Evolutionary conservation across 2,113 vertebrate genomes (phyloP), one percentile per base, ranked within the genome.

Genomic region (Capreolus pygargus): DNA sequence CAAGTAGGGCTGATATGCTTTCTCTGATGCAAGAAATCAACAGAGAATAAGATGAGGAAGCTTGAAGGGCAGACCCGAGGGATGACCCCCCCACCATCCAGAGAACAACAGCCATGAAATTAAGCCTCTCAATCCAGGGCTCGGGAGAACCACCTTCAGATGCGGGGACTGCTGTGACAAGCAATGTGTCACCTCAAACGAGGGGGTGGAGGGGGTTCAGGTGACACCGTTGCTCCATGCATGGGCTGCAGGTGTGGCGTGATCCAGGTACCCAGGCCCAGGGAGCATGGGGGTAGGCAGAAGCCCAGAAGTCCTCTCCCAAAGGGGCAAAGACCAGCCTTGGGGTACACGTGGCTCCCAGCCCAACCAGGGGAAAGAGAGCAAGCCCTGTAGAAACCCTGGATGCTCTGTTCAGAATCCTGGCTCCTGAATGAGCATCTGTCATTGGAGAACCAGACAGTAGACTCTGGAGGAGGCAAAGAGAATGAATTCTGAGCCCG

Each of bases 121-220:
- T 2, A 11, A 7, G 25, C 7, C 19, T 47, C 82, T 11, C 7
- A 45, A 10, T 27, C 23, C 6, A 2, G 23, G 17, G 50, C 13
- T 0, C 5, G 0, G 27, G 8, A 58, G 7, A 84, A 50, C 2
- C 25, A 3, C 13, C 33, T 3, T 78, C 81, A 6, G 52, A 2
- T 1, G 5, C 2, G 0, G 11, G 50, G 11, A 4, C 5, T 1
- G 1, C 5, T 19, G 6, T 7, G 78, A 19, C 30, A 1, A 28
- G 27, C 11, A 3, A 13, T 0, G 11, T 16, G 15, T 19, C 4
- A 7, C 5, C 15, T 7, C 74, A 19, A 0, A 7, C 0, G 16
- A 7, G 64, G 6, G 3, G 4, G 0, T 3, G 23, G 2, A 15
- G 39, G 27, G 19, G 6, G 2, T 23, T 57, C 3, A 6, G 27